Base-by-base conservation (phyloP, 1,140 invertebrate species). In the Pararge aegeria region DNA sequence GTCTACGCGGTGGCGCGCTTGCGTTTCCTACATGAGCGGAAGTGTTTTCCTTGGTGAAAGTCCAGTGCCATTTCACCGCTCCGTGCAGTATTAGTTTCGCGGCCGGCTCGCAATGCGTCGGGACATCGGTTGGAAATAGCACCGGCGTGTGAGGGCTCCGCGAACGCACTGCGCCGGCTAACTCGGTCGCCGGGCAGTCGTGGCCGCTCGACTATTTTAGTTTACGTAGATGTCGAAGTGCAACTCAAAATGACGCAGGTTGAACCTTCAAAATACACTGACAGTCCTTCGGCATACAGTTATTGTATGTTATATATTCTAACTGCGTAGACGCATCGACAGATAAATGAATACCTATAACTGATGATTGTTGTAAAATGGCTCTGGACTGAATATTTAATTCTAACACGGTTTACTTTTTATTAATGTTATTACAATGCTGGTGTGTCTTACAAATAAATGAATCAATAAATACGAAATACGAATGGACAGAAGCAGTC, bases 201-300 rank as follows among this genome's bases (percentile, higher is more conserved):
- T 61, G 62, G 68, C 63, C 74, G 83, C 80, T 78, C 64, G 76
- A 87, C 81, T 86, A 84, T 86, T 88, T 87, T 87, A 48, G 87
- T 84, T 86, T 82, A 79, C 78, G 79, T 83, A 86, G 79, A 85
- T 81, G 82, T 84, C 82, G 83, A 88, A 86, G 82, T 88, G 79
- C 82, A 86, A 67, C 65, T 70, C 64, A 55, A 57, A 75, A 55
- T 72, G 70, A 76, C 70, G 73, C 68, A 65, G 38, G 61, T 60
- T 68, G 71, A 83, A 86, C 82, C 83, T 87, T 87, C 83, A 78
- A 73, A 62, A 64, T 52, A 51, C 29, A 53, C 51, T 34, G 49
- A 44, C 40, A 51, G 51, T 64, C 53, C 57, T 60, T 62, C 60
- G 16, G 24, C 18, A 34, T 52, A 29, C 27, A 38, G 20, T 50